Conservation (phyloP, 2,797 vertebrate genomes). For the Coendou prehensilis region DNA sequence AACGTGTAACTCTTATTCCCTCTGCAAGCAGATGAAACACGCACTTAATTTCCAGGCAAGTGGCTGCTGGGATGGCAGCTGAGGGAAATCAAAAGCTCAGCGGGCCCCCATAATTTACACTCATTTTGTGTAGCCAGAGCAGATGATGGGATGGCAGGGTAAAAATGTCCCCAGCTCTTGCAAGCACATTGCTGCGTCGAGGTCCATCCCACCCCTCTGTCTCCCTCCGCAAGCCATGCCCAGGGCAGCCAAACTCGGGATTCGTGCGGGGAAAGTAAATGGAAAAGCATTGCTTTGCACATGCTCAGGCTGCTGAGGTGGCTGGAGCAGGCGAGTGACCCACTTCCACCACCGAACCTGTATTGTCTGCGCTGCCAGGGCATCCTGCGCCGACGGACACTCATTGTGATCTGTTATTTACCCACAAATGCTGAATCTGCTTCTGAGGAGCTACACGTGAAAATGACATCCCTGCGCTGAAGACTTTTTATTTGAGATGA, state of each 20-base stretch:
- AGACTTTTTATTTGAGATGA: slow-evolving; percentile 83
- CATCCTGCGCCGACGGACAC: slow-evolving; percentile 64
- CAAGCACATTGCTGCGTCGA: slow-evolving; percentile 78
- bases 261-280: slow-evolving; percentile 70
- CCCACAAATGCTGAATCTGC: slow-evolving; percentile 73
- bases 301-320: slow-evolving; percentile 67
- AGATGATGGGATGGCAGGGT: slow-evolving; percentile 87
- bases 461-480: slow-evolving; percentile 70
- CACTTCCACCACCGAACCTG: slow-evolving; percentile 69
- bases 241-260: slow-evolving; percentile 82
- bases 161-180: slow-evolving; percentile 84
- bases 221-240: slow-evolving; percentile 74
- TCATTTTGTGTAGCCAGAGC: slow-evolving; percentile 88
- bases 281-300: slow-evolving; percentile 51
- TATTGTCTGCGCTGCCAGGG: slow-evolving; percentile 63
- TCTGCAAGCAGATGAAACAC: slow-evolving; percentile 87
- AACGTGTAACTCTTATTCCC: slow-evolving; percentile 51
- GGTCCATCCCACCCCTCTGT: slow-evolving; percentile 76
- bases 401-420: slow-evolving; percentile 78
- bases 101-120: slow-evolving; percentile 88
- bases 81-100: slow-evolving; percentile 90
- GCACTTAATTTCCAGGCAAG: slow-evolving; percentile 89
- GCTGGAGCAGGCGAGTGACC: slow-evolving; percentile 50
- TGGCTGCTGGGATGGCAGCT: slow-evolving; percentile 89
- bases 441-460: slow-evolving; percentile 77